phyloP scores from a whole-genome alignment of 2,888 invertebrate species.

The Eupsilia transversa region DNA sequence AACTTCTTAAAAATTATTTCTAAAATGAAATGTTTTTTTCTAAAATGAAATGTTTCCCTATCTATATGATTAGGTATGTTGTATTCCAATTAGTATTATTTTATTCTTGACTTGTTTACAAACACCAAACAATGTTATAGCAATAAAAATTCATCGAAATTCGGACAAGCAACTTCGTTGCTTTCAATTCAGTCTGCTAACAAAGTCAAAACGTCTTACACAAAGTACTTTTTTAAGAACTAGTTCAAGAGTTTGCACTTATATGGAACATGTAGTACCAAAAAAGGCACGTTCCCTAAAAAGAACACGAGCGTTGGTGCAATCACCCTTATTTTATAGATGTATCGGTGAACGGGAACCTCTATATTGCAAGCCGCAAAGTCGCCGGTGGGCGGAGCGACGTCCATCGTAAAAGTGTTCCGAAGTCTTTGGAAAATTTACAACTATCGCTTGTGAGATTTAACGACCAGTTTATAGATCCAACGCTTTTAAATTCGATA shows the following conservation, averaged over 20 bases:
- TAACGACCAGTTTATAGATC: conserved; percentile 90
- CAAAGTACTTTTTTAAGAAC: conserved; percentile 38
- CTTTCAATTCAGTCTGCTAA: conserved; percentile 13
- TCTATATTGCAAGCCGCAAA: conserved; percentile 82
- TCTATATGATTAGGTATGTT: background rate
- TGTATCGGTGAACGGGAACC: conserved; percentile 79
- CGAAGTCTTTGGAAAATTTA: conserved; percentile 86
- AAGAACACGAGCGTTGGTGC: conserved; percentile 61
- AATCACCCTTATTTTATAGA: conserved; percentile 81
- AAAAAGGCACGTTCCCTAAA: conserved; percentile 60
- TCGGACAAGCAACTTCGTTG: conserved; percentile 20
- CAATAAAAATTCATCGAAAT: background rate
- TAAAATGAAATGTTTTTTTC: too few species aligned
- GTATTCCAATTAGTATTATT: background rate
- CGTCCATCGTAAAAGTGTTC: conserved; percentile 86
- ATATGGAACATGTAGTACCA: conserved; percentile 43
- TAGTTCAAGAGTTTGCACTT: conserved; percentile 48
- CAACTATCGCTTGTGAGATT: conserved; percentile 88
- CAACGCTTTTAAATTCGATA: conserved; percentile 86
- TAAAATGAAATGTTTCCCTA: background rate
- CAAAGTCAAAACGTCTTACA: conserved; percentile 26
- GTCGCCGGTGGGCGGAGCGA: conserved; percentile 86
- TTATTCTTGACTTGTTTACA: conserved; percentile 8
- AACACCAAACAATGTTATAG: background rate
- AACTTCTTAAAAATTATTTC: too few species aligned